Evolutionary conservation across 2,888 invertebrate genomes (phyloP), one percentile per base, ranked within the genome.

Genomic region (Lasioglossum oenotherae): DNA sequence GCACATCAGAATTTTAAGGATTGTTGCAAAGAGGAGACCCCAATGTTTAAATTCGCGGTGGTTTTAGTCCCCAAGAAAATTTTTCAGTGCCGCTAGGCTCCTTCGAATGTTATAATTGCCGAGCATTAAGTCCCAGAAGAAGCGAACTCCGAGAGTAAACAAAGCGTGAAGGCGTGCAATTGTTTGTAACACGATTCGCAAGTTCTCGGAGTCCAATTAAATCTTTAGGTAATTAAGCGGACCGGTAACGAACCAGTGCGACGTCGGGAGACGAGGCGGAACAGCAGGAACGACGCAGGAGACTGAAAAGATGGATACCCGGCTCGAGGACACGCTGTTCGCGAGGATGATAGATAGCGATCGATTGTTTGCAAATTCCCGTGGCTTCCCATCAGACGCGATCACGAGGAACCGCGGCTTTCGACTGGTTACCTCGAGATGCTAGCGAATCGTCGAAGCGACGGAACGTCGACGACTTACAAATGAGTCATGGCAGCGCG

Each of bases 351-450:
- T 35, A 60, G 49, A 73, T 41, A 4, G 27, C 16, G 41, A 41
- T 41, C 60, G 38, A 38, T 78, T 64, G 78, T 72, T 72, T n/a
- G 71, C 71, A 41, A 41, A 72, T 31, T 14, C 31, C 27, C 73
- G 64, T 14, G 60, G 8, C 46, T 38, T 27, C 0, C n/a, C 12
- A 60, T 72, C 77, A 35, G 35, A 27, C 44, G 38, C 72, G 71
- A 60, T 67, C 44, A 60, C 76, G 41, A 23, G 57, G 35, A 14
- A 41, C 67, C 27, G n/a, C 71, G 46, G 57, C 35, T 57, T 57
- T 57, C n/a, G 53, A 74, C 74, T 74, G 57, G 57, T 41, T 23
- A 41, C 27, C 60, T 53, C 8, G 38, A 38, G 41, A 75, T 41
- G 60, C 57, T 8, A 73, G 19, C 73, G 49, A 73, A 19, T 46